Evolutionary conservation across 2,888 invertebrate species (phyloP), one percentile per base, ranked within the genome.

Genomic region (Latheticus oryzae): DNA sequence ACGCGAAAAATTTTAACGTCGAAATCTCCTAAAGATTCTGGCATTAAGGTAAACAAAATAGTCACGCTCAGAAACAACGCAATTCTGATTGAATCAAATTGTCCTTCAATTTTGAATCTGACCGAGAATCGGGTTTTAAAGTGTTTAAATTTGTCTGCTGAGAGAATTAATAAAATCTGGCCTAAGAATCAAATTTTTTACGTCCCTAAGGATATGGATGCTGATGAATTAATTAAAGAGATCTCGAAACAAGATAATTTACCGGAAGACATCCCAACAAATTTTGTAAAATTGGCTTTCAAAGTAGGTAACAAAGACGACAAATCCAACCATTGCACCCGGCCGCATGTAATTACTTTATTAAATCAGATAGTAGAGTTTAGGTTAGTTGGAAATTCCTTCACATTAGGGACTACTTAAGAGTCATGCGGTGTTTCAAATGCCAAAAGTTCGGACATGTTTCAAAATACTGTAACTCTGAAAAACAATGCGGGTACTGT

Each of bases 401-500:
- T 1, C 13, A 40, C 1, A 15, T 52, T 5, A 9, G 8, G 13
- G 32, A 42, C n/a, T 40, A 24, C 11, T 2, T 42, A 12, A 16
- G 32, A 1, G 21, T 52, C 5, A 17, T 32, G 2, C 15, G 42
- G 13, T 52, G 52, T 15, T 52, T 26, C 17, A 42, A 42, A 13
- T 52, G 52, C 8, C 52, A 42, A 30, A 28, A 19, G 4, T 52
- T 24, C 11, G 52, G 52, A 3, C 52, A 52, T 13, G 30, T 30
- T 3, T n/a, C 30, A 1, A 42, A 26, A 16, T n/a, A 11, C 7
- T 52, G 52, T 13, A 16, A n/a, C 1, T 52, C 52, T 3, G 30
- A 17, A 1, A 11, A 16, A n/a, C 8, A 16, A 19, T 47, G 32
- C 7, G 47, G 11, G 1, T 32, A 8, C 7, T 47, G 47, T 8